Evolutionary conservation across 2,797 vertebrate genomes (phyloP), one percentile per base, ranked within the genome.

Genomic region (Echeneis naucrates): DNA sequence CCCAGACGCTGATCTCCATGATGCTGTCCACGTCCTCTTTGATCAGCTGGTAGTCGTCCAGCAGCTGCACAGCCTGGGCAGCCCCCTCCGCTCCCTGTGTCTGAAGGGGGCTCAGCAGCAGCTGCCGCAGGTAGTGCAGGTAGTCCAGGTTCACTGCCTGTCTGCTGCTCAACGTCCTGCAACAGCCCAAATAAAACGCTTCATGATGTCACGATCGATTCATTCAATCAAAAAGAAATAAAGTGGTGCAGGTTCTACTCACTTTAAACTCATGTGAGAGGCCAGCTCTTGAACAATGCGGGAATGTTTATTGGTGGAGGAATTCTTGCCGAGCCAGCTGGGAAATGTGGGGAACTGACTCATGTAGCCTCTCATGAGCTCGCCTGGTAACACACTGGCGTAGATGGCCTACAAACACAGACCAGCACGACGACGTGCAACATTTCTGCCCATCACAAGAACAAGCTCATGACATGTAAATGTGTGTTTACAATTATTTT

Each of bases 351-450:
- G 98, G 82, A 98, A 98, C 78, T 97, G 96, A 66, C 87, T 92
- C 96, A 99, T 97, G 85, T 96, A 95, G n/a, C 98, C 98, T 62
- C 95, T 95, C 98, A 99, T 99, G 81, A 99, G 91, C 89, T 99
- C 98, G 2, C 98, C 98, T 0, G 98, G 98, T 61, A 99, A 88
- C 87, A 99, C 98, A 0, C 98, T 99, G 45, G 98, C 96, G 77
- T 98, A 99, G 87, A 99, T 93, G 35, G 98, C 98, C 98, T 99
- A 48, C 11, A 9, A 48, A 68, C 7, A 66, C 19, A 64, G 10
- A 59, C 19, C 26, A 33, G 55, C 17, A 66, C 21, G 51, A 6
- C 30, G 30, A 17, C 9, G 53, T 52, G 17, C n/a, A 40, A 72
- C 2, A 52, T n/a, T 32, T 40, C 1, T 5, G 38, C 14, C 40